Conservation (phyloP, 2,113 vertebrate species). For the Apteryx owenii region DNA sequence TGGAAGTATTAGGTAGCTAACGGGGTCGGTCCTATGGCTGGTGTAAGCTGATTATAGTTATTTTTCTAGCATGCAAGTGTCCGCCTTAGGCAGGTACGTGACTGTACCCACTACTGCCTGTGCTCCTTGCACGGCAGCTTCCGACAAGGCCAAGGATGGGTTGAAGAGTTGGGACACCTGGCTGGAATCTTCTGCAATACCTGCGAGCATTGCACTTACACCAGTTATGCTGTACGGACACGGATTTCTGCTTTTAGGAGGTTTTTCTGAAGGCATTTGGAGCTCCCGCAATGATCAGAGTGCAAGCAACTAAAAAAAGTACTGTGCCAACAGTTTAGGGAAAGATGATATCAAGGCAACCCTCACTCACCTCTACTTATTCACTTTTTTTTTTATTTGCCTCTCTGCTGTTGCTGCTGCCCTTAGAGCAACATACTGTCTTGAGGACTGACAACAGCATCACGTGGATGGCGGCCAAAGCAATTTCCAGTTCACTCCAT, state of each 20-base stretch:
- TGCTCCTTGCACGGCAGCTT: neutral
- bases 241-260: neutral
- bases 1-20: neutral
- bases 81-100: neutral
- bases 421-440: neutral
- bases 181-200: rapidly evolving
- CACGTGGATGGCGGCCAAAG: neutral
- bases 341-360: neutral
- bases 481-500: neutral
- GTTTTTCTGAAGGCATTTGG: neutral
- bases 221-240: neutral
- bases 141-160: neutral
- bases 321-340: neutral
- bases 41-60: neutral
- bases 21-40: neutral
- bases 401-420: neutral
- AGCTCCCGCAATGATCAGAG: neutral
- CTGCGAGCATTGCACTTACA: neutral
- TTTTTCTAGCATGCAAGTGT: neutral
- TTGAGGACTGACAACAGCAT: rapidly evolving
- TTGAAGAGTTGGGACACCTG: neutral
- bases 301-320: neutral
- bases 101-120: neutral
- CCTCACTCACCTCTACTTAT: neutral
- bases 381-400: neutral